Evolutionary conservation across 2,797 vertebrate species (phyloP).

Genomic region (Tolypeutes matacus): DNA sequence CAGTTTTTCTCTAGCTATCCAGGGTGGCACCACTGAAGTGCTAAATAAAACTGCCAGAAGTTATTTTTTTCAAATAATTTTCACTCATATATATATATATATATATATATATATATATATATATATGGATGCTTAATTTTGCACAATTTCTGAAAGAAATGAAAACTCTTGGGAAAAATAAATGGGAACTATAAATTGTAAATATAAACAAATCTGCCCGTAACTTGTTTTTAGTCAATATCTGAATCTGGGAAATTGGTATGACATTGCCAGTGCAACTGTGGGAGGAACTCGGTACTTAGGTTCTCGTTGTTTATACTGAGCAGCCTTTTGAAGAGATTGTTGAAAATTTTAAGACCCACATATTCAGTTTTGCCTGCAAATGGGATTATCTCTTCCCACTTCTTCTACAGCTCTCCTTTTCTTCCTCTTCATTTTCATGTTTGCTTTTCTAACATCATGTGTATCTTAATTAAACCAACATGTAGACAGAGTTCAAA

Average conservation of each 20-base stretch:
- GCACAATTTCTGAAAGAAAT: background rate
- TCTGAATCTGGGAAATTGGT: background rate
- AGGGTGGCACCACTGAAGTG: constrained; percentile 52
- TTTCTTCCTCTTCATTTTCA: constrained; percentile 26
- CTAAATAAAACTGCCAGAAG: constrained; percentile 52
- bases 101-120: no score
- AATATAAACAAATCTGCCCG: background rate
- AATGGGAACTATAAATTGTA: background rate
- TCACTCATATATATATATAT: background rate
- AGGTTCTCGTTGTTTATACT: background rate
- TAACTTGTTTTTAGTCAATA: background rate
- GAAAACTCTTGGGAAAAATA: background rate
- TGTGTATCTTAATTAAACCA: constrained; percentile 13
- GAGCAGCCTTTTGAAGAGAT: background rate
- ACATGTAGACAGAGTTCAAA: background rate
- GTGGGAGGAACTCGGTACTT: background rate
- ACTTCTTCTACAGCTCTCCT: background rate
- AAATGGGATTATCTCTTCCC: background rate
- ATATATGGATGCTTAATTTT: no score
- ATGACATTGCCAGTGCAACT: background rate
- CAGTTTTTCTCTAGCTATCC: constrained; percentile 44
- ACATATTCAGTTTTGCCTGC: background rate
- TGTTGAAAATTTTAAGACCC: background rate
- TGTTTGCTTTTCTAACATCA: constrained; percentile 33
- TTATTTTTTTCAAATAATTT: constrained; percentile 57